phyloP scores from a whole-genome alignment of 2,888 invertebrate species.

The Aphidoletes aphidimyza region DNA sequence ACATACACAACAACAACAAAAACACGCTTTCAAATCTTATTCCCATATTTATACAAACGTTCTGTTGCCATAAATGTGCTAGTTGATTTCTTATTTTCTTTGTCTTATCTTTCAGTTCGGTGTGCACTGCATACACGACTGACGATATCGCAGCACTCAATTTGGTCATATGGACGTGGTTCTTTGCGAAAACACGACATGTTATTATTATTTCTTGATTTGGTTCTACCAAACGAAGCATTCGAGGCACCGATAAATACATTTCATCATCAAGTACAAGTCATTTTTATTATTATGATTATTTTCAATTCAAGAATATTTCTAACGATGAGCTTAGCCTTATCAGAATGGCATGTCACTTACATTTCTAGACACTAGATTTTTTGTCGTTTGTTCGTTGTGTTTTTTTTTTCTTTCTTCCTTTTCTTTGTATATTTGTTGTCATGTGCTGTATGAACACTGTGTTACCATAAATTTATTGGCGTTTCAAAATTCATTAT shows the following conservation, averaged over 20 bases:
- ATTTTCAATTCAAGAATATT: not conserved
- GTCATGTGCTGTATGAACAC: not conserved
- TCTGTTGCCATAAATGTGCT: constrained; percentile 18
- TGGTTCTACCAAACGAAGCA: not conserved
- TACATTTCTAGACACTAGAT: not conserved
- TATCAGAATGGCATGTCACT: not conserved
- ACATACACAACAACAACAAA: no score
- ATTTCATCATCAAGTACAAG: constrained; percentile 8
- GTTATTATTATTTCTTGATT: constrained; percentile 43
- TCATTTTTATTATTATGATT: not conserved
- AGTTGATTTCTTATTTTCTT: constrained; percentile 20
- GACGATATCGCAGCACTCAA: not conserved
- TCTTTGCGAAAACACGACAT: constrained; percentile 45
- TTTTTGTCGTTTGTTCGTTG: not conserved
- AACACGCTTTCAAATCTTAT: not conserved
- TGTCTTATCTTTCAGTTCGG: not conserved
- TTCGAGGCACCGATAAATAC: not conserved
- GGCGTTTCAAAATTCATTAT: not conserved
- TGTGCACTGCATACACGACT: not conserved
- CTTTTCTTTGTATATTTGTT: no score
- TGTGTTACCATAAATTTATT: not conserved
- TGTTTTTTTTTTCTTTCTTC: not conserved
- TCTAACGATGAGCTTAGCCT: not conserved
- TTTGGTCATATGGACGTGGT: constrained; percentile 30
- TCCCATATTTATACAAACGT: constrained; percentile 35